phyloP scores from a whole-genome alignment of 2,113 vertebrate genomes.

The Pelecanoides urinatrix region DNA sequence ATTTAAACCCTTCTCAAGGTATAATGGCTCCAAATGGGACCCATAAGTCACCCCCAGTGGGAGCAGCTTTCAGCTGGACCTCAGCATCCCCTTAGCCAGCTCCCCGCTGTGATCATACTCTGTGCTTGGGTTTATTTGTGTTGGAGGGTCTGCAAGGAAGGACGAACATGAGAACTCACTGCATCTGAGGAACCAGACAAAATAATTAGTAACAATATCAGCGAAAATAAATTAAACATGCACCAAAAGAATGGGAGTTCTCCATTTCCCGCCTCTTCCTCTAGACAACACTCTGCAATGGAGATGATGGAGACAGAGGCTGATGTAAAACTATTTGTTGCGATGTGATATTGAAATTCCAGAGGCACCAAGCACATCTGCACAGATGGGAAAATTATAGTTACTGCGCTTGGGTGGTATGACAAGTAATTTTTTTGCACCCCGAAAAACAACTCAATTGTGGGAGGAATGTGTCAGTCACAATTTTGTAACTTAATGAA shows the following conservation, averaged over 20 bases:
- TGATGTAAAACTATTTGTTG: neutral
- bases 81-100: neutral
- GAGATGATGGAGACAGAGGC: neutral
- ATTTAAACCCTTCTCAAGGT: neutral
- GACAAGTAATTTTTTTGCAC: constrained; percentile 45
- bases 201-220: neutral
- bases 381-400: constrained; percentile 62
- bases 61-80: neutral
- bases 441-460: constrained; percentile 19
- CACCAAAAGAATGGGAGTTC: neutral
- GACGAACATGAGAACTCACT: neutral
- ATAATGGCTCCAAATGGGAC: neutral
- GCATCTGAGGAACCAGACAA: neutral
- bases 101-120: neutral
- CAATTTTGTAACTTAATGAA: constrained; percentile 63
- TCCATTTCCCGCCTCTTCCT: neutral
- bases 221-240: neutral
- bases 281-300: neutral
- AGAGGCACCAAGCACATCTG: constrained; percentile 29
- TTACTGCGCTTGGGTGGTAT: constrained; percentile 23
- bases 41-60: neutral
- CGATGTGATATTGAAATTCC: neutral
- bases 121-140: neutral
- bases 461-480: constrained; percentile 68
- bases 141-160: neutral